phyloP scores from a whole-genome alignment of 2,113 vertebrate species.

The Silurus meridionalis region DNA sequence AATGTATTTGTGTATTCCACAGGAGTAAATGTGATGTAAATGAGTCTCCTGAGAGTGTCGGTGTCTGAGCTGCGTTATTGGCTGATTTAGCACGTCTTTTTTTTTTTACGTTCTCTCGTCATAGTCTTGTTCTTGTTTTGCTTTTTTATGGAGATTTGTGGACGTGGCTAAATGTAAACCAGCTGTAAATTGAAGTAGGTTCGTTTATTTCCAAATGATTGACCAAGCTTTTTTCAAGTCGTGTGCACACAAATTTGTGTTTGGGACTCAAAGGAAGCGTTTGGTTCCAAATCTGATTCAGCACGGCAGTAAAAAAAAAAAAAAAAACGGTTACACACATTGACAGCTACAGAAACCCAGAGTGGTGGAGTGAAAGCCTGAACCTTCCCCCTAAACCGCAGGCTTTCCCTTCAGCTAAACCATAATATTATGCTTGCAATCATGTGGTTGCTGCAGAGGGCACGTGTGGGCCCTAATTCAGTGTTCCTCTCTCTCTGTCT shows the following conservation, averaged over 20 bases:
- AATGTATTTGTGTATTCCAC: neutral
- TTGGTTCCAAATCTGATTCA: neutral
- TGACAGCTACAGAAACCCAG: conserved; percentile 14
- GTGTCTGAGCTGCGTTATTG: neutral
- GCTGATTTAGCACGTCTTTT: neutral
- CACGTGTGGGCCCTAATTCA: conserved; percentile 10
- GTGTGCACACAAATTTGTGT: neutral
- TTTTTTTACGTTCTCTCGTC: neutral
- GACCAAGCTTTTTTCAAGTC: neutral
- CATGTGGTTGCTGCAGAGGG: conserved; percentile 26
- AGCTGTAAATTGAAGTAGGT: neutral
- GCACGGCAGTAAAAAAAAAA: neutral
- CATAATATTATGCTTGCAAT: conserved; percentile 52
- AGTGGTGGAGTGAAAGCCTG: neutral
- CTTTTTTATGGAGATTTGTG: neutral
- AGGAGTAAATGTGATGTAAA: neutral
- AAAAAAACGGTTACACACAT: neutral
- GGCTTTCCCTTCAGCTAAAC: conserved; percentile 13
- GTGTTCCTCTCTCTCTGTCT: neutral
- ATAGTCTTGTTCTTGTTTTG: neutral
- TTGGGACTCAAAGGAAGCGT: neutral
- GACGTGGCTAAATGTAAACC: neutral
- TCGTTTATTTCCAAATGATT: neutral
- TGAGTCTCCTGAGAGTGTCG: neutral
- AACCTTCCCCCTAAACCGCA: conserved; percentile 21